phyloP scores from a whole-genome alignment of 2,113 vertebrate genomes.

The Takifugu flavidus region DNA sequence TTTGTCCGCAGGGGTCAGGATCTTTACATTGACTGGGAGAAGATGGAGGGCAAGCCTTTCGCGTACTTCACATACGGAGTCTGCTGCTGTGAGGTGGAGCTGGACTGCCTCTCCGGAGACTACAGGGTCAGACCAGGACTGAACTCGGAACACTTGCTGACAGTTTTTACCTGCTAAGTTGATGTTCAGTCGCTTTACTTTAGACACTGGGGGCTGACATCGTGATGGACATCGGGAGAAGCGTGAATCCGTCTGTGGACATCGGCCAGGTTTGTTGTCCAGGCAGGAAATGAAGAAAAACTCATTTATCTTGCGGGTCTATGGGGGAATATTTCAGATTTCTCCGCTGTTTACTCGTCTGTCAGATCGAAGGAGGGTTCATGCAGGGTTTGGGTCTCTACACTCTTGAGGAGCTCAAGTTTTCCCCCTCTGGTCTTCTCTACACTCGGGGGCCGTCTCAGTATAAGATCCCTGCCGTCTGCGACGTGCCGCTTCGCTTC shows the following conservation, averaged over 20 bases:
- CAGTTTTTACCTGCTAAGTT: background rate
- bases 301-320: background rate
- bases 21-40: slow-evolving; percentile 82
- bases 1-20: slow-evolving; percentile 76
- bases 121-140: slow-evolving; percentile 76
- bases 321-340: background rate
- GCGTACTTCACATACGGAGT: slow-evolving; percentile 80
- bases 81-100: slow-evolving; percentile 87
- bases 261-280: slow-evolving; percentile 77
- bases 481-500: slow-evolving; percentile 80
- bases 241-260: slow-evolving; percentile 86
- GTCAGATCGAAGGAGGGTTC: slow-evolving; percentile 84
- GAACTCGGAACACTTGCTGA: background rate
- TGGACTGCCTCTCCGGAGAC: slow-evolving; percentile 87
- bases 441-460: slow-evolving; percentile 79
- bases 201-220: slow-evolving; percentile 85
- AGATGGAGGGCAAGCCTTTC: slow-evolving; percentile 80
- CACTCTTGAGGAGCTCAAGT: slow-evolving; percentile 84
- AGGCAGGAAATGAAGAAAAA: background rate
- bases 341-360: background rate
- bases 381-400: slow-evolving; percentile 82
- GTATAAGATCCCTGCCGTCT: slow-evolving; percentile 84
- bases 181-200: slow-evolving; percentile 9
- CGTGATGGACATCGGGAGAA: slow-evolving; percentile 79
- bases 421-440: slow-evolving; percentile 78